Evolutionary conservation across 2,113 vertebrate species (phyloP).

Genomic region (Lophius piscatorius): DNA sequence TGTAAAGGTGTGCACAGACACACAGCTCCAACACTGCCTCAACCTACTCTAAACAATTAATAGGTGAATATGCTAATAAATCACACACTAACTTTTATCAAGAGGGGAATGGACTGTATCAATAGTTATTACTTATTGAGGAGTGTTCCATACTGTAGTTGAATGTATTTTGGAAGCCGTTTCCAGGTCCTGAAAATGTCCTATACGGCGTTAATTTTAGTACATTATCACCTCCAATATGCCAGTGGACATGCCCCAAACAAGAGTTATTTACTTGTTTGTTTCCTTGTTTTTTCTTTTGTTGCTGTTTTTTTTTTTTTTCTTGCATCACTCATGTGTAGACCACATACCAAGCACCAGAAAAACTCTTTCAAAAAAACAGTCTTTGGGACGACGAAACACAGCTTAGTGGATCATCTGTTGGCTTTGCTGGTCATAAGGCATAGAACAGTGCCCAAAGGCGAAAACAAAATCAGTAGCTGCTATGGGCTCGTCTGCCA

Average conservation of each 20-base stretch:
- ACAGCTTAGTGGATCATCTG: conserved; percentile 13
- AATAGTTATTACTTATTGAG: conserved; percentile 31
- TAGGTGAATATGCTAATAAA: conserved; percentile 49
- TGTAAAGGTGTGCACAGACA: conserved; percentile 60
- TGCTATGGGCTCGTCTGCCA: no score
- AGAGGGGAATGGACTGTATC: conserved; percentile 7
- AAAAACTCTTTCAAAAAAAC: neutral
- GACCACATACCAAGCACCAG: conserved; percentile 7
- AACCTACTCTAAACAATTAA: conserved; percentile 27
- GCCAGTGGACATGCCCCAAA: conserved; percentile 5
- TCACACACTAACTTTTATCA: conserved; percentile 27
- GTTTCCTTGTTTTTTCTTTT: neutral
- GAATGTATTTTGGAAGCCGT: conserved; percentile 63
- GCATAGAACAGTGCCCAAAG: no score
- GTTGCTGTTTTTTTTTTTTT: neutral
- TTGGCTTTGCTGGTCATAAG: conserved; percentile 43
- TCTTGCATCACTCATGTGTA: conserved; percentile 19
- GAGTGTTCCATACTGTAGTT: conserved; percentile 52
- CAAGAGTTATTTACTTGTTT: neutral
- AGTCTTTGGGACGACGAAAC: conserved; percentile 16
- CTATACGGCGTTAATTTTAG: conserved; percentile 26
- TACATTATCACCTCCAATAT: conserved; percentile 8
- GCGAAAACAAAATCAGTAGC: neutral
- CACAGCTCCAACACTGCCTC: conserved; percentile 60
- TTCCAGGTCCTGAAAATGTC: conserved; percentile 41